These are phyloP conservation scores for Brachyptera risi DNA, from an alignment of 2,888 invertebrate genomes.

Conservation along the genomic window DNA sequence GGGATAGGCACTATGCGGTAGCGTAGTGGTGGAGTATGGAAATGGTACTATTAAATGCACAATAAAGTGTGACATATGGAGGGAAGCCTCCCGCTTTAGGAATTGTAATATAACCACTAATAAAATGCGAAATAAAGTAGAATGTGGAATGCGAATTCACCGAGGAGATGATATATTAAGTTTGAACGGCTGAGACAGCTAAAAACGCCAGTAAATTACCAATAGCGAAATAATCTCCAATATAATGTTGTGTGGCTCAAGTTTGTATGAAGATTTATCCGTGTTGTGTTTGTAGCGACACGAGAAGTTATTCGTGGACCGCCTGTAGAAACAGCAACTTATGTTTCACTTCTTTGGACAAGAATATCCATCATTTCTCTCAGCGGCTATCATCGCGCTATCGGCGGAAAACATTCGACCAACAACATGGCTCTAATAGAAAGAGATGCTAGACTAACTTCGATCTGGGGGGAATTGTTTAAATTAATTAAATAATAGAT, in stretches of 20 bases:
- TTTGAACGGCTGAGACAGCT: not conserved
- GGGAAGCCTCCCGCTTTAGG: not conserved
- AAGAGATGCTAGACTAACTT: not conserved
- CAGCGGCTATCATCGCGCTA: too few relatives aligned
- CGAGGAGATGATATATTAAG: not conserved
- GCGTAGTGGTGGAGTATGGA: not conserved
- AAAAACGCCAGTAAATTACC: not conserved
- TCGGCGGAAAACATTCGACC: too few relatives aligned
- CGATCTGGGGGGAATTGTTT: not conserved
- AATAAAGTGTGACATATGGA: not conserved
- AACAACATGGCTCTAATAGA: not conserved
- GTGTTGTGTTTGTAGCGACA: not conserved
- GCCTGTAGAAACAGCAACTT: too few relatives aligned
- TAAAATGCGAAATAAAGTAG: not conserved
- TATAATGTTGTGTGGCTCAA: not conserved
- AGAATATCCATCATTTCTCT: not conserved
- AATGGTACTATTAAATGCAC: not conserved
- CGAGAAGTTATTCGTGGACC: too few relatives aligned
- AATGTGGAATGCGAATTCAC: not conserved
- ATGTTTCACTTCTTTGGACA: not conserved
- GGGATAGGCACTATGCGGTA: not conserved
- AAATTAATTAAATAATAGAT: slow-evolving; percentile 12
- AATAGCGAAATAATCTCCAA: not conserved
- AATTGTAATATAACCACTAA: not conserved
- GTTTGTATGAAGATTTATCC: not conserved